Conservation (phyloP, 1,140 invertebrate genomes). For the Chironomus tepperi region DNA sequence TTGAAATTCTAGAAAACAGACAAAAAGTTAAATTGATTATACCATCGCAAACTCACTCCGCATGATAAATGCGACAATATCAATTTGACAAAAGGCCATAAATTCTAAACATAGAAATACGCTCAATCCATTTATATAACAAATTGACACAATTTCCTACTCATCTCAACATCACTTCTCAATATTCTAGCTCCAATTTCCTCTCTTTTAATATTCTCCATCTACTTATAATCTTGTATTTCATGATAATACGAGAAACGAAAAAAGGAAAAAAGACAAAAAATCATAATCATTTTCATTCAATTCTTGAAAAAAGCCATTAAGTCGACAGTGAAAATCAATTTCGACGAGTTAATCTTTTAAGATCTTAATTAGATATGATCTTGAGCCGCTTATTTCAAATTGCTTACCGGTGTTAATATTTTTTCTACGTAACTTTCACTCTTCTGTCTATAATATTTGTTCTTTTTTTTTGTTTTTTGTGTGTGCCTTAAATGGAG, state of each 20-base stretch:
- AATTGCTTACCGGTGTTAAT: not conserved
- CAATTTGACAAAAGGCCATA: too few species aligned
- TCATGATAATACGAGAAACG: not conserved
- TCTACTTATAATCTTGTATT: not conserved
- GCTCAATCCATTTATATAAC: too few species aligned
- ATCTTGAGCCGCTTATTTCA: conserved; percentile 12
- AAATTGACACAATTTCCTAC: too few species aligned
- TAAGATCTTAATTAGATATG: conserved; percentile 14
- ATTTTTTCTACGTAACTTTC: not conserved
- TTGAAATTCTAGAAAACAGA: too few species aligned
- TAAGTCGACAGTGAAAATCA: conserved; percentile 12
- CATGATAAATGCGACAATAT: too few species aligned
- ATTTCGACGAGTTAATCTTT: conserved; percentile 13
- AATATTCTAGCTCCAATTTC: too few species aligned
- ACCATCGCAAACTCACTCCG: too few species aligned
- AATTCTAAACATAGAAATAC: too few species aligned
- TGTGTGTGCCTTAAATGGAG: too few species aligned
- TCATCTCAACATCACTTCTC: too few species aligned
- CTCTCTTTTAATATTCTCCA: not conserved
- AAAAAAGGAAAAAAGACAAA: not conserved
- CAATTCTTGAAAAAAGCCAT: conserved; percentile 9
- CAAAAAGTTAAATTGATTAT: too few species aligned
- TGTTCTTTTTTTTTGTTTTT: too few species aligned
- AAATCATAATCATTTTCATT: not conserved
- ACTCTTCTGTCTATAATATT: not conserved